These are phyloP conservation scores for Plumapathes pennacea DNA, from an alignment of 92 coral and sea anemone genomes.

Conservation along the genomic window DNA sequence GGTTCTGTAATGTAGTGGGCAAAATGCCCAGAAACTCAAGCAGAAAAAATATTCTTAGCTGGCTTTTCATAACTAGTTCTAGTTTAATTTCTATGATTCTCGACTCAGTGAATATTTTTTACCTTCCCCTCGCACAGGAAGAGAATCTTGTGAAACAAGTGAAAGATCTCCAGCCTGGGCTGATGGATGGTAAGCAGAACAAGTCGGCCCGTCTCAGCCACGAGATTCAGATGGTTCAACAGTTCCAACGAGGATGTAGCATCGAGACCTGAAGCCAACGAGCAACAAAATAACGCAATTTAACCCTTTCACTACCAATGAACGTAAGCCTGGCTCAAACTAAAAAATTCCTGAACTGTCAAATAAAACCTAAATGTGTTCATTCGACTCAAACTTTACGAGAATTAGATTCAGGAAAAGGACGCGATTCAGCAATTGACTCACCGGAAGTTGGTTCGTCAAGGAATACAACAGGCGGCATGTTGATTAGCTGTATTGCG, in stretches of 20 bases:
- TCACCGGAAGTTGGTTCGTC: slow-evolving; percentile 69
- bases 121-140: slow-evolving; percentile 64
- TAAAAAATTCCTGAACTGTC: too few relatives aligned
- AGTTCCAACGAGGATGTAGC: slow-evolving; percentile 60
- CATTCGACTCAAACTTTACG: too few relatives aligned
- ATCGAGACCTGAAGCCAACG: slow-evolving; percentile 40
- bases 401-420: too few relatives aligned
- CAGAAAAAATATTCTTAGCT: background rate
- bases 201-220: slow-evolving; percentile 63
- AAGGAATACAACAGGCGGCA: slow-evolving; percentile 63
- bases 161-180: slow-evolving; percentile 64
- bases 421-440: background rate
- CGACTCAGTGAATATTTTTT: too few relatives aligned
- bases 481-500: slow-evolving; percentile 58
- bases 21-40: too few relatives aligned
- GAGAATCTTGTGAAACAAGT: slow-evolving; percentile 65
- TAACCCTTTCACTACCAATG: too few relatives aligned
- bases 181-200: slow-evolving; percentile 62
- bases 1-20: too few relatives aligned
- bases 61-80: too few relatives aligned
- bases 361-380: too few relatives aligned
- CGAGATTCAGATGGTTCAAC: slow-evolving; percentile 58
- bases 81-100: too few relatives aligned
- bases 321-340: too few relatives aligned
- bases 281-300: too few relatives aligned